Base-by-base conservation (phyloP, 2,888 invertebrate genomes). In the Dichetophora obliterata region DNA sequence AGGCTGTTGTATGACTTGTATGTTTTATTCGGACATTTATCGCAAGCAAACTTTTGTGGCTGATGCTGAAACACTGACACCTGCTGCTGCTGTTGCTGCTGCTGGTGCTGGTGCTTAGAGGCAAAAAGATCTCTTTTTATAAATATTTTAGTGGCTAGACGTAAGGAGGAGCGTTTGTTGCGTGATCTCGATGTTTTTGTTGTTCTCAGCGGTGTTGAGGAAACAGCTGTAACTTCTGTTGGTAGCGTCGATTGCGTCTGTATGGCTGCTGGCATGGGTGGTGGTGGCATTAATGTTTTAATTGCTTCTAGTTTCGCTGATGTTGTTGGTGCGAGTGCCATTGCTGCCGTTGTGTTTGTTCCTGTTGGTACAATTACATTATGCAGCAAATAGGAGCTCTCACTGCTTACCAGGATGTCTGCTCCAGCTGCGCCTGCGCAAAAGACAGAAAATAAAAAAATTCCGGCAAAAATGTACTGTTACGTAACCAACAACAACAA, bases 1-100 rank as follows among this genome's bases (percentile, higher is more conserved):
- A 91, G 82, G 63, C 89, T 89, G 75, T 85, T 84, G 78, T 86
- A 86, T 74, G 86, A 86, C 81, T 85, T 87, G 82, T 89, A 89
- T 48, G 81, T 78, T 78, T 83, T 82, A 54, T 82, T 78, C 59
- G 81, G 82, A 75, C 84, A 84, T 78, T 78, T 80, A 76, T 82
- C 80, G 77, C 83, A 84, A 50, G 78, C 75, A 69, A 78, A 83
- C 72, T 80, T 78, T 22, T 63, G 37, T n/a, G 19, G 68, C 19
- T 34, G 61, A 6, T 48, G 61, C 43, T 50, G 61, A 22, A 48
- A 75, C 14, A 16, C 16, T 19, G 50, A 76, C n/a, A n/a, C n/a
- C n/a, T n/a, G n/a, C n/a, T n/a, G n/a, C n/a, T n/a, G 59, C 31
- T 27, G 65, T 11, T 69, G 76, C 59, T 52, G 77, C 48, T 54